Conservation (phyloP, 1,140 invertebrate species). For the Pseudomyrmex flavicornis region DNA sequence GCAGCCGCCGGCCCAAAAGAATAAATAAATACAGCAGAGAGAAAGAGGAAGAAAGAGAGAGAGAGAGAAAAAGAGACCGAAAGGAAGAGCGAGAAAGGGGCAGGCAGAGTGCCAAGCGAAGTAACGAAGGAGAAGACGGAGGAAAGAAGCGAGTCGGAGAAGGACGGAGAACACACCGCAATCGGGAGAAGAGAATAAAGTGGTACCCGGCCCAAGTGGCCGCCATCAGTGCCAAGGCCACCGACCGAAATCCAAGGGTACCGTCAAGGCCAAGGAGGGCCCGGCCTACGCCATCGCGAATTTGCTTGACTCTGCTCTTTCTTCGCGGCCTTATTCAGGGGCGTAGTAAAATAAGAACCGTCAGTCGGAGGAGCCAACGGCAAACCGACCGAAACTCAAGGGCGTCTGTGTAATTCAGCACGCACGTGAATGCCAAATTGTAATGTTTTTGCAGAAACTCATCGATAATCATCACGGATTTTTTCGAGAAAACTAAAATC, state of each 20-base stretch:
- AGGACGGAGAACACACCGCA: conserved; percentile 60
- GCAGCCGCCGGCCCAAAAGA: conserved; percentile 81
- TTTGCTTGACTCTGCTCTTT: conserved; percentile 65
- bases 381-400: conserved; percentile 57
- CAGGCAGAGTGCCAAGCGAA: not conserved
- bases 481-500: not conserved
- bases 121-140: conserved; percentile 31
- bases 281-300: conserved; percentile 68
- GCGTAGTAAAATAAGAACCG: conserved; percentile 59
- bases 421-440: not conserved
- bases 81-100: conserved; percentile 26
- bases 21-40: conserved; percentile 80
- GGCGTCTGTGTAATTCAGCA: conserved; percentile 34
- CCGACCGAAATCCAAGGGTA: conserved; percentile 76
- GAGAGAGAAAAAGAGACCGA: conserved; percentile 10
- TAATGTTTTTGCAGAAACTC: not conserved
- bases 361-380: conserved; percentile 30
- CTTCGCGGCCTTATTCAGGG: conserved; percentile 42
- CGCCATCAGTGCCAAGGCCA: conserved; percentile 77
- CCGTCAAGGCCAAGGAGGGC: conserved; percentile 69
- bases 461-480: not conserved
- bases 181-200: conserved; percentile 73
- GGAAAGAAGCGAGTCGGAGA: conserved; percentile 41
- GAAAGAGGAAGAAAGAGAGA: conserved; percentile 24
- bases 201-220: conserved; percentile 75